Percentiles rank a stretch among this genome's conserved stretches.
Conservation (phyloP, 2,797 vertebrate genomes). For the Lepilemur septentrionalis region DNA sequence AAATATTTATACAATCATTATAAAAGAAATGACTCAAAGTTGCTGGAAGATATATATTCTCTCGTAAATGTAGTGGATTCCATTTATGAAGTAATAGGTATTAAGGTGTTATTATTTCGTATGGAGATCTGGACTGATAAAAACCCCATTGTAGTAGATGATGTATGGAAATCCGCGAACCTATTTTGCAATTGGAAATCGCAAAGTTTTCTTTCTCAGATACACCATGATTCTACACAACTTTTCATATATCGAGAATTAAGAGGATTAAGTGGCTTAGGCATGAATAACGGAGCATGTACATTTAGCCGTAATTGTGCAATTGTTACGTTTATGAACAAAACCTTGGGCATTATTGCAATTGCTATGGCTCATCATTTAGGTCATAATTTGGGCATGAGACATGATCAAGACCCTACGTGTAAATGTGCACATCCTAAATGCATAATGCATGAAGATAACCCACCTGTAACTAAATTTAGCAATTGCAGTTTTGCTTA, state of each 20-base stretch:
- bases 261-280: background rate
- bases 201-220: background rate
- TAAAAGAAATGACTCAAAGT: slow-evolving; percentile 3
- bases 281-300: background rate
- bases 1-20: slow-evolving; percentile 44
- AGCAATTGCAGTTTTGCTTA: slow-evolving; percentile 55
- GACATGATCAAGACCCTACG: rapidly evolving
- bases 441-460: slow-evolving; percentile 54
- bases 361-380: slow-evolving; percentile 63
- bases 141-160: slow-evolving; percentile 56
- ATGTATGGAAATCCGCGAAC: background rate
- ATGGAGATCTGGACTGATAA: slow-evolving; percentile 76
- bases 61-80: slow-evolving; percentile 69
- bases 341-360: background rate
- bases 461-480: slow-evolving; percentile 48
- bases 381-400: slow-evolving; percentile 74
- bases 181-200: slow-evolving; percentile 53
- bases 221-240: slow-evolving; percentile 39
- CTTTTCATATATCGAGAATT: slow-evolving; percentile 50
- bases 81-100: slow-evolving; percentile 57
- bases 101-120: slow-evolving; percentile 56
- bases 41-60: background rate
- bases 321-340: slow-evolving; percentile 21
- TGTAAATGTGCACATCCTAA: slow-evolving; percentile 27
- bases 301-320: background rate